Evolutionary conservation across 2,113 vertebrate species (phyloP).

Genomic region (Ochotona curzoniae): DNA sequence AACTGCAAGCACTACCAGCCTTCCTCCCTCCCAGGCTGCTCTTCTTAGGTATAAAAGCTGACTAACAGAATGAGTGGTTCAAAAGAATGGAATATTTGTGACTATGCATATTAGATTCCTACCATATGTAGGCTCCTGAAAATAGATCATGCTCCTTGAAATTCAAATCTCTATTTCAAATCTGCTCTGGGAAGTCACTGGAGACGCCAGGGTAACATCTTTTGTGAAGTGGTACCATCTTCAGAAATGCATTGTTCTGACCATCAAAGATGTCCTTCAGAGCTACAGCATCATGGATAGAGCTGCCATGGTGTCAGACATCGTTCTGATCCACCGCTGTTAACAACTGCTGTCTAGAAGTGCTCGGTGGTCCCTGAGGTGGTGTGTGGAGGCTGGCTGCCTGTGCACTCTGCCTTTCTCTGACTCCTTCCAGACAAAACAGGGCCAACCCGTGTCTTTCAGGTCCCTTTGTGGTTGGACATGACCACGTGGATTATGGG

Average conservation of each 20-base stretch:
- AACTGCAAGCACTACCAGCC: no score
- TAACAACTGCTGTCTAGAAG: not conserved
- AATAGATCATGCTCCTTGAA: not conserved
- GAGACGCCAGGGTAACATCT: not conserved
- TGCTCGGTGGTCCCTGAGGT: not conserved
- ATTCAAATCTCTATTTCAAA: conserved; percentile 48
- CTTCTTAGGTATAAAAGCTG: no score
- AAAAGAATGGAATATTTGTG: not conserved
- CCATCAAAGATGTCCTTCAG: conserved; percentile 24
- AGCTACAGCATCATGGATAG: not conserved
- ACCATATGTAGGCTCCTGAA: not conserved
- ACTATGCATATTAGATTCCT: not conserved
- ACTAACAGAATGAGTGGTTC: not conserved
- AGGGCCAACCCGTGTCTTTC: not conserved
- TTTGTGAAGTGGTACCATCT: conserved; percentile 13
- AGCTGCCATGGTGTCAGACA: not conserved
- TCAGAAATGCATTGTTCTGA: conserved; percentile 25
- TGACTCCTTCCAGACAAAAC: not conserved
- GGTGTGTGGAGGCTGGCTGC: no score
- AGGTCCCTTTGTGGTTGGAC: not conserved
- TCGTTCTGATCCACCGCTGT: not conserved
- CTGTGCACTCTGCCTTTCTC: not conserved
- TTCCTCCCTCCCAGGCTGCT: no score
- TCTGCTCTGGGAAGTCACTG: not conserved
- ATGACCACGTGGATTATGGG: not conserved